Evolutionary conservation across 2,888 invertebrate genomes (phyloP).

Genomic region (Lagria hirta): DNA sequence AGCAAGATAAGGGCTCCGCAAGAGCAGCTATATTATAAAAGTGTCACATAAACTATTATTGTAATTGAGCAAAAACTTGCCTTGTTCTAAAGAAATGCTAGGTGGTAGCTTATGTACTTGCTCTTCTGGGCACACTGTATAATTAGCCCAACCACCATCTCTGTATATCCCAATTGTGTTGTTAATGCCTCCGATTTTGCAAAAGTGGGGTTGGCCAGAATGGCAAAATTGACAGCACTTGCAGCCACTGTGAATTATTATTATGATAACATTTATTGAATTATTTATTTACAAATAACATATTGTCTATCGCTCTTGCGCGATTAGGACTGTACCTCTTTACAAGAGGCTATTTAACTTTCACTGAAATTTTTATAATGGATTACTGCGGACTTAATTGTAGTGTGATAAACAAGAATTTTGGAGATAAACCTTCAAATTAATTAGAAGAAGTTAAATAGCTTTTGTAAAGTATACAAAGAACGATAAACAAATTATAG

Average conservation of each 20-base stretch:
- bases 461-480: too few relatives aligned
- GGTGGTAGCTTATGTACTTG: conserved; percentile 65
- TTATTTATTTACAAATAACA: too few relatives aligned
- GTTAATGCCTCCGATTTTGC: conserved; percentile 59
- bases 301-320: too few relatives aligned
- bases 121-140: conserved; percentile 60
- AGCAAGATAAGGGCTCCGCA: conserved; percentile 70
- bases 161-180: conserved; percentile 66
- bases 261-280: too few relatives aligned
- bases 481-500: too few relatives aligned
- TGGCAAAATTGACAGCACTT: conserved; percentile 64
- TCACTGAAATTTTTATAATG: too few relatives aligned
- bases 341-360: too few relatives aligned
- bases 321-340: too few relatives aligned
- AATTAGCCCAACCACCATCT: conserved; percentile 72
- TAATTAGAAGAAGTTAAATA: too few relatives aligned
- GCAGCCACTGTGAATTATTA: conserved; percentile 64
- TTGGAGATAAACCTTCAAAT: too few relatives aligned
- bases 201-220: conserved; percentile 65
- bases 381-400: conserved; percentile 28
- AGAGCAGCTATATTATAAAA: conserved; percentile 66
- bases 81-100: conserved; percentile 61
- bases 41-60: conserved; percentile 27
- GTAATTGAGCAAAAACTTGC: conserved; percentile 51
- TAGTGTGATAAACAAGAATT: conserved; percentile 4